These are phyloP conservation scores for Hypocryptadius cinnamomeus DNA, from an alignment of 2,113 vertebrate species.

Conservation along the genomic window DNA sequence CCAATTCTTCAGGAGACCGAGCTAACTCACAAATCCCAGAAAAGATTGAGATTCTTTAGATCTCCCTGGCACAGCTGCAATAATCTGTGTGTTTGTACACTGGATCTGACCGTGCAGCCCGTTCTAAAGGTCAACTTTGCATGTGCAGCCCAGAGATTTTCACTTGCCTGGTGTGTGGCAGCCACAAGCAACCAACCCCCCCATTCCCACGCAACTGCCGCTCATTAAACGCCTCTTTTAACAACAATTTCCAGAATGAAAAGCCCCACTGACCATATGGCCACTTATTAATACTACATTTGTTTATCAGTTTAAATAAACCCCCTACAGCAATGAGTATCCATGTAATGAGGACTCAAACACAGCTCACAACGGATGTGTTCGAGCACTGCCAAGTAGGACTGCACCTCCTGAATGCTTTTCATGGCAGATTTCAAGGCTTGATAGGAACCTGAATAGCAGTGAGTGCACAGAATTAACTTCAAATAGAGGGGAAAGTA, in stretches of 20 bases:
- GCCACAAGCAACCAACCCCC: neutral
- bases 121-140: neutral
- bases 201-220: neutral
- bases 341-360: neutral
- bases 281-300: neutral
- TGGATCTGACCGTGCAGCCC: accelerated
- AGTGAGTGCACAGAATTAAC: neutral
- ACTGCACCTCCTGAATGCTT: neutral
- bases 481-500: neutral
- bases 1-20: neutral
- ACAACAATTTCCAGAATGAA: neutral
- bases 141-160: neutral
- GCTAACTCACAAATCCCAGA: neutral
- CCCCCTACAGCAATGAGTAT: neutral
- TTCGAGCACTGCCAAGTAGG: neutral
- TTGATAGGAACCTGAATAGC: neutral
- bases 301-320: conserved; percentile 13
- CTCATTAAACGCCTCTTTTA: neutral
- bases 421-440: neutral
- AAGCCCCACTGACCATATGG: conserved; percentile 18
- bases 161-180: neutral
- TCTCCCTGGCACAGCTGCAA: neutral
- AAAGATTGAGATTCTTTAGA: neutral
- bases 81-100: neutral
- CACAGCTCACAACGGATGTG: neutral